phyloP scores from a whole-genome alignment of 2,888 invertebrate genomes.

The Drosophila anceps region DNA sequence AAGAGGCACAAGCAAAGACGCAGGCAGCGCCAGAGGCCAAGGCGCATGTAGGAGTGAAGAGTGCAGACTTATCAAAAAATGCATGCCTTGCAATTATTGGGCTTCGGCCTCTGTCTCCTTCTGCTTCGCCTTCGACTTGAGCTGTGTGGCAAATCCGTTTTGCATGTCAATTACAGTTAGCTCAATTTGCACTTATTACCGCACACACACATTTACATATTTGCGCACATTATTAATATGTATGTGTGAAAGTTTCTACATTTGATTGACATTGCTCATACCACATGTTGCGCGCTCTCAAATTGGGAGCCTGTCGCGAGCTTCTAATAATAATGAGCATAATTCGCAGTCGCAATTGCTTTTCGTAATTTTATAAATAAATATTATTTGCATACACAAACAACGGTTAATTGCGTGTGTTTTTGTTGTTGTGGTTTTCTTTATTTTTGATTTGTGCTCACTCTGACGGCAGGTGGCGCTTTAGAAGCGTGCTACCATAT shows the following conservation, averaged over 20 bases:
- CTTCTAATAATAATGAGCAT: constrained; percentile 40
- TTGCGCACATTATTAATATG: not conserved
- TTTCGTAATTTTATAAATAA: constrained; percentile 49
- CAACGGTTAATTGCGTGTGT: constrained; percentile 18
- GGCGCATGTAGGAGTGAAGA: not conserved
- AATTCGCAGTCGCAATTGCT: constrained; percentile 39
- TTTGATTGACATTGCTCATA: constrained; percentile 51
- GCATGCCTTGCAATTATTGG: constrained; percentile 53
- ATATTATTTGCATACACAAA: constrained; percentile 30
- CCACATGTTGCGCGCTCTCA: constrained; percentile 55
- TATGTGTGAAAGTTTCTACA: not conserved
- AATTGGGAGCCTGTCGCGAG: constrained; percentile 18
- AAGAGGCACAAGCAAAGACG: not conserved
- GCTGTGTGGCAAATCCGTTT: constrained; percentile 33
- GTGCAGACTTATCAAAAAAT: constrained; percentile 31
- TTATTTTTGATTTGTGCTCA: constrained; percentile 43
- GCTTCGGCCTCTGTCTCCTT: constrained; percentile 33
- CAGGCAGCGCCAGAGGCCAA: constrained; percentile 4
- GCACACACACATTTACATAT: not conserved
- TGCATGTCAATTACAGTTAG: constrained; percentile 44
- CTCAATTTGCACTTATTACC: constrained; percentile 33
- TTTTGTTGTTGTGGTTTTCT: not conserved
- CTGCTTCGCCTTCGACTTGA: constrained; percentile 5
- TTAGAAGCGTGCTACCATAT: constrained; percentile 46
- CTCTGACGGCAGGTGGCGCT: constrained; percentile 62